Evolutionary conservation across 2,113 vertebrate genomes (phyloP).

Genomic region (Seriola rivoliana): DNA sequence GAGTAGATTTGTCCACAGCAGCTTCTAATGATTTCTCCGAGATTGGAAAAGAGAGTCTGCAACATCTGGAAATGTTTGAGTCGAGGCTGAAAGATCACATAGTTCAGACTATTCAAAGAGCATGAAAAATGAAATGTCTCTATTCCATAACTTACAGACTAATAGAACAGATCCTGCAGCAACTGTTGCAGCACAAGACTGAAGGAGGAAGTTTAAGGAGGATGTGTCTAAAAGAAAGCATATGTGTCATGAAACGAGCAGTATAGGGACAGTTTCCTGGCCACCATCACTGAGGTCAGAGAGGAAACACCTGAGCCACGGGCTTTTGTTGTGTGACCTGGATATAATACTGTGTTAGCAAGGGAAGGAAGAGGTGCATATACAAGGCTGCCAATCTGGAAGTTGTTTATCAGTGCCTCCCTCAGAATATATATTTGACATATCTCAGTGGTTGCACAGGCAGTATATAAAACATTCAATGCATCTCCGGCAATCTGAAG

Average conservation of each 20-base stretch:
- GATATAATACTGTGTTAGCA: constrained; percentile 26
- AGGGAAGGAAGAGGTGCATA: constrained; percentile 50
- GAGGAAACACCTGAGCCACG: constrained; percentile 76
- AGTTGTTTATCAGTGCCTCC: constrained; percentile 14
- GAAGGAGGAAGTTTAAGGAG: constrained; percentile 49
- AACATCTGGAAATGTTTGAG: constrained; percentile 52
- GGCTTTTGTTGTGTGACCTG: constrained; percentile 54
- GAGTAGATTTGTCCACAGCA: constrained; percentile 7
- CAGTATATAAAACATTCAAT: not conserved
- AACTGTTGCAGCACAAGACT: constrained; percentile 1
- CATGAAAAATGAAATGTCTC: not conserved
- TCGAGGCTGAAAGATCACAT: not conserved
- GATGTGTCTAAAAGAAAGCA: constrained; percentile 58
- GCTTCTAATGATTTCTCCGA: constrained; percentile 14
- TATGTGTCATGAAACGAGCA: constrained; percentile 28
- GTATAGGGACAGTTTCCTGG: constrained; percentile 58
- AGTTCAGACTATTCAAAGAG: not conserved
- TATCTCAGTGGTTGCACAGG: not conserved
- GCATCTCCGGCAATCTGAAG: not conserved
- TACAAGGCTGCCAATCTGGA: constrained; percentile 17
- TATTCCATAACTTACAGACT: not conserved
- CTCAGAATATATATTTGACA: constrained; percentile 1
- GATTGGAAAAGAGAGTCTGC: not conserved
- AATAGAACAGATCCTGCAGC: not conserved
- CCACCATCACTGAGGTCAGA: constrained; percentile 38